These are phyloP conservation scores for Actenoides hombroni DNA, from an alignment of 2,113 vertebrate genomes.

Conservation along the genomic window DNA sequence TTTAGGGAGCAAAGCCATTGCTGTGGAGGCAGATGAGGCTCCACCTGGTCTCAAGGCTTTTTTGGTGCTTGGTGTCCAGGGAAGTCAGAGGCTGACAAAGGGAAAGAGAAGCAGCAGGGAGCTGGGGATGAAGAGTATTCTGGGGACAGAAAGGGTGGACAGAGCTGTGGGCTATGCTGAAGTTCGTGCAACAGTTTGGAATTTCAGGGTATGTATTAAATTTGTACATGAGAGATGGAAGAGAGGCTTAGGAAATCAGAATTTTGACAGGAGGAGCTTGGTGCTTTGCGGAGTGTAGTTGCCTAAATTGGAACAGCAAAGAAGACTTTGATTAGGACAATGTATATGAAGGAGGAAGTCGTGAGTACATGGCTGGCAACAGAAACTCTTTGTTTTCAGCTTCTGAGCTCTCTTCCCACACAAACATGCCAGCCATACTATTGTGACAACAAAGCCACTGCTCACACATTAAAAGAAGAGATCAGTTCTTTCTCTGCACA, in stretches of 20 bases:
- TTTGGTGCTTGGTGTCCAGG: not conserved
- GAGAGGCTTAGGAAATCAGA: not conserved
- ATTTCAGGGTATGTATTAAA: accelerated
- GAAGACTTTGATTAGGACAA: not conserved
- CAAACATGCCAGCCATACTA: not conserved
- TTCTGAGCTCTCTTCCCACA: not conserved
- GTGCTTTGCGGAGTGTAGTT: not conserved
- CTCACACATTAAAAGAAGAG: not conserved
- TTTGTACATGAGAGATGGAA: not conserved
- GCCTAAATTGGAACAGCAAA: not conserved
- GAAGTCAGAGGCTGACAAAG: not conserved
- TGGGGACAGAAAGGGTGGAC: not conserved
- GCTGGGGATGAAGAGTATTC: too few relatives aligned
- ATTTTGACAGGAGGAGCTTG: not conserved
- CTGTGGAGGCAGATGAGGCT: not conserved
- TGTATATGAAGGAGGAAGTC: not conserved
- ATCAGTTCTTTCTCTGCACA: not conserved
- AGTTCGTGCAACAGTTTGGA: not conserved
- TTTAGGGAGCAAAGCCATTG: not conserved
- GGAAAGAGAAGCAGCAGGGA: not conserved
- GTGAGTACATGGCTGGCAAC: not conserved
- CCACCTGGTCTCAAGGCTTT: too few relatives aligned
- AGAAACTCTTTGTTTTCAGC: not conserved
- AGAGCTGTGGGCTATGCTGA: not conserved
- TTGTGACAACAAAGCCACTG: not conserved